Evolutionary conservation across 2,797 vertebrate species (phyloP).

Genomic region (Typhlichthys eigenmanni): DNA sequence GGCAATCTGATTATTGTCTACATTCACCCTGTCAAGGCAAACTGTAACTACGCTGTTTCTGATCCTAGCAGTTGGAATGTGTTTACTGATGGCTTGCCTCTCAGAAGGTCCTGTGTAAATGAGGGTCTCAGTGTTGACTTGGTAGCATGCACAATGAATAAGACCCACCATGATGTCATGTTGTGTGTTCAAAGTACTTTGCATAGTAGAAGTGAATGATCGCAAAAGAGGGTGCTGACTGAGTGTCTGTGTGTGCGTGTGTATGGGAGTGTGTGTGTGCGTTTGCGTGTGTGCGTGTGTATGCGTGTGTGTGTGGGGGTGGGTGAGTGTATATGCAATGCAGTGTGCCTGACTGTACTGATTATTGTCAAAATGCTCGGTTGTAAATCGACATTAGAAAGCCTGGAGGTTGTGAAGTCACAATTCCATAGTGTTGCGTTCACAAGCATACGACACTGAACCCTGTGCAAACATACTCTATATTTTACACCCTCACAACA

Average conservation of each 20-base stretch:
- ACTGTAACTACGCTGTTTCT: conserved; percentile 39
- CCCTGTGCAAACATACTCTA: conserved; percentile 16
- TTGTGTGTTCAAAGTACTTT: conserved; percentile 40
- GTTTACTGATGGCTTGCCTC: conserved; percentile 49
- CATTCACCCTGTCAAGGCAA: conserved; percentile 34
- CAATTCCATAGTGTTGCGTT: conserved; percentile 25
- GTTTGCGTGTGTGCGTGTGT: neutral
- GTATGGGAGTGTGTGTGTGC: conserved; percentile 22
- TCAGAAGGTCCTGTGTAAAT: conserved; percentile 52
- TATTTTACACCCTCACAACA: conserved; percentile 12
- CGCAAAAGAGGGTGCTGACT: neutral
- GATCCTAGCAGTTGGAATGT: conserved; percentile 47
- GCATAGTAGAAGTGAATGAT: too few relatives aligned
- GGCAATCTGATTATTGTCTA: conserved; percentile 54
- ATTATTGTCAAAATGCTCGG: conserved; percentile 32
- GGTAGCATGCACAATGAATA: conserved; percentile 32
- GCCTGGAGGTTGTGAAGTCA: conserved; percentile 31
- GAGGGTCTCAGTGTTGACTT: conserved; percentile 32
- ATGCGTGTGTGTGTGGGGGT: conserved; percentile 7
- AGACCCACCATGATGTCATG: conserved; percentile 22
- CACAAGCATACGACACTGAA: conserved; percentile 21
- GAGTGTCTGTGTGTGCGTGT: conserved; percentile 28
- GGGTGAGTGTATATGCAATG: conserved; percentile 17
- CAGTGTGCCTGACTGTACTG: conserved; percentile 7
- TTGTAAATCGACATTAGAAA: conserved; percentile 47